Evolutionary conservation across 2,888 invertebrate species (phyloP).

Genomic region (Patella ulyssiponensis): DNA sequence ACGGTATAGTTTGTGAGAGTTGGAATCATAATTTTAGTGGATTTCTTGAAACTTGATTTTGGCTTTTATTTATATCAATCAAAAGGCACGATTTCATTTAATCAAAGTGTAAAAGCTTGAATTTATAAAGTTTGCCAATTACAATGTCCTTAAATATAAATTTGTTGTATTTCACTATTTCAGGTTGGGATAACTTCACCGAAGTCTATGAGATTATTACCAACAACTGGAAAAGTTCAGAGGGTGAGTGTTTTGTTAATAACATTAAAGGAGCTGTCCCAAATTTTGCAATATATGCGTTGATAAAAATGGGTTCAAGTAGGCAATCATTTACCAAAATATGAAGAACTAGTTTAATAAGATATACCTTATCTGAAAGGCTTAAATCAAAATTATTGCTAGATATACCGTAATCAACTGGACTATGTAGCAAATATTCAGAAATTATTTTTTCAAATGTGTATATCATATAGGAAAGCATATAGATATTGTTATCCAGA

Average conservation of each 20-base stretch:
- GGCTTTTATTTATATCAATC: no score
- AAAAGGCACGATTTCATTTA: no score
- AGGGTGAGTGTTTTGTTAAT: constrained; percentile 75
- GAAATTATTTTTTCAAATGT: not conserved
- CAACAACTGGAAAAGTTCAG: constrained; percentile 79
- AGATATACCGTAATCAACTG: no score
- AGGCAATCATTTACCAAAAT: not conserved
- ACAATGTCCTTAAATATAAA: not conserved
- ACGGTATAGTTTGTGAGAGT: no score
- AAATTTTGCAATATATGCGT: not conserved
- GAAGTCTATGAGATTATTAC: constrained; percentile 84
- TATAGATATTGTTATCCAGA: not conserved
- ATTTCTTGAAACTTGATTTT: no score
- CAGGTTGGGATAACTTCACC: constrained; percentile 75
- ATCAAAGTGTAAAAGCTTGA: not conserved
- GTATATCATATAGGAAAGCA: not conserved
- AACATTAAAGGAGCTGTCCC: not conserved
- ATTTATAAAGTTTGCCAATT: not conserved
- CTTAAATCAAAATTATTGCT: not conserved
- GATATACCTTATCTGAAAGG: not conserved
- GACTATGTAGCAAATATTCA: no score
- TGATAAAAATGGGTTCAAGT: not conserved
- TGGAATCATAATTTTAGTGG: no score
- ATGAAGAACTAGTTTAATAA: not conserved
- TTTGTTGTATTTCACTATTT: constrained; percentile 21